phyloP scores from a whole-genome alignment of 2,888 invertebrate genomes.

The Pachycephus smyrnensis region DNA sequence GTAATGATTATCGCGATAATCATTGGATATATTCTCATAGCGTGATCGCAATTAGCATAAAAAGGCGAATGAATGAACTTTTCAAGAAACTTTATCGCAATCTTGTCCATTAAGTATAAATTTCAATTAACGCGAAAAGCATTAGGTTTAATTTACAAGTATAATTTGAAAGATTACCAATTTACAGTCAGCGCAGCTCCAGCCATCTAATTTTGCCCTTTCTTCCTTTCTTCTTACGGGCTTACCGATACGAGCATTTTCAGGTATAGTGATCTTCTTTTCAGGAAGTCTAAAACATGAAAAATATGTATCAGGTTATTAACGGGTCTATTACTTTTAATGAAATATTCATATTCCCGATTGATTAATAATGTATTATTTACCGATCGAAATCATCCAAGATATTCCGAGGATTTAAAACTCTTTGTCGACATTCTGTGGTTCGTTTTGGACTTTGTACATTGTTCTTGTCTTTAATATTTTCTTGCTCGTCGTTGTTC shows the following conservation, averaged over 20 bases:
- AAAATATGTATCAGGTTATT: background rate
- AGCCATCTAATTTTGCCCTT: slow-evolving; percentile 61
- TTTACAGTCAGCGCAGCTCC: slow-evolving; percentile 64
- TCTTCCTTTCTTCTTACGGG: slow-evolving; percentile 59
- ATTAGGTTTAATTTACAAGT: background rate
- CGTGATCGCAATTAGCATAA: background rate
- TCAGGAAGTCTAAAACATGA: slow-evolving; percentile 35
- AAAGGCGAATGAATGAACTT: background rate
- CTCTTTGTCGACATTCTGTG: background rate
- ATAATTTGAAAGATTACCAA: slow-evolving; percentile 46
- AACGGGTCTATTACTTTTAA: no score
- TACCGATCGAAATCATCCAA: background rate
- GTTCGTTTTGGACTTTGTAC: background rate
- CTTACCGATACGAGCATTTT: slow-evolving; percentile 51
- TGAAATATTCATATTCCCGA: background rate
- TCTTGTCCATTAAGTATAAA: background rate
- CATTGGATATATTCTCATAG: background rate
- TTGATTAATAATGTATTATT: background rate
- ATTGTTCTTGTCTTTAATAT: background rate
- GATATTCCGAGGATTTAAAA: background rate
- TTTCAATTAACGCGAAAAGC: background rate
- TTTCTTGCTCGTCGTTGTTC: background rate
- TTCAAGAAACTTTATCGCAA: background rate
- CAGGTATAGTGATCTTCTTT: slow-evolving; percentile 41
- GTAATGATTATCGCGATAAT: background rate